These are phyloP conservation scores for Siniperca obscura DNA, from an alignment of 2,797 vertebrate species.

Conservation along the genomic window DNA sequence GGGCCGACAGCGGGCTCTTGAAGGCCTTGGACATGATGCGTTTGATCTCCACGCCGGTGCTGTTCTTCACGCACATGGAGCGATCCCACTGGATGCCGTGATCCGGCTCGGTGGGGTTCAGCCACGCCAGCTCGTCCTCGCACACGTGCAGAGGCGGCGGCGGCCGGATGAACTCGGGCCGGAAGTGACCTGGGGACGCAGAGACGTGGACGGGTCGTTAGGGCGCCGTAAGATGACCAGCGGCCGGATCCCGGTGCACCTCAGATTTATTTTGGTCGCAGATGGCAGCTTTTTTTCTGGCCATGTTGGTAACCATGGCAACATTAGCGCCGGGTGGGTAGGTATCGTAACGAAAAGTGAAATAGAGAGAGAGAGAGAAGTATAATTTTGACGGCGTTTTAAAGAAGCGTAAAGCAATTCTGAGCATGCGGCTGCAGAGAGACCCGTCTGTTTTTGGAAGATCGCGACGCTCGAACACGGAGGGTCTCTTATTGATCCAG, in stretches of 20 bases:
- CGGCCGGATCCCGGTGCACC: not conserved
- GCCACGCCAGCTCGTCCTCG: slow-evolving; percentile 96
- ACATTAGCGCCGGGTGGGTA: too few species aligned
- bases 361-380: too few species aligned
- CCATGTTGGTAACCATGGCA: too few species aligned
- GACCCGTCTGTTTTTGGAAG: too few species aligned
- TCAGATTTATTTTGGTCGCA: not conserved
- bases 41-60: slow-evolving; percentile 96
- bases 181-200: slow-evolving; percentile 90
- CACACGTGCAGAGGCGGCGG: slow-evolving; percentile 95
- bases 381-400: too few species aligned
- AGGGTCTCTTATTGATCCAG: too few species aligned
- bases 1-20: slow-evolving; percentile 96
- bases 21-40: slow-evolving; percentile 99
- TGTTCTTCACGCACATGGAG: slow-evolving; percentile 97
- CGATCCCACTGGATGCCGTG: slow-evolving; percentile 96
- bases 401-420: too few species aligned
- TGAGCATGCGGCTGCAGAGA: too few species aligned
- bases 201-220: not conserved
- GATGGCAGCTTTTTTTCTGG: too few species aligned
- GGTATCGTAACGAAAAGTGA: too few species aligned
- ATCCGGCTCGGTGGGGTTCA: slow-evolving; percentile 96
- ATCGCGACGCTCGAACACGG: too few species aligned
- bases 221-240: not conserved
- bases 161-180: slow-evolving; percentile 96